These are phyloP conservation scores for Teleogryllus oceanicus DNA, from an alignment of 2,888 invertebrate species.

Conservation along the genomic window DNA sequence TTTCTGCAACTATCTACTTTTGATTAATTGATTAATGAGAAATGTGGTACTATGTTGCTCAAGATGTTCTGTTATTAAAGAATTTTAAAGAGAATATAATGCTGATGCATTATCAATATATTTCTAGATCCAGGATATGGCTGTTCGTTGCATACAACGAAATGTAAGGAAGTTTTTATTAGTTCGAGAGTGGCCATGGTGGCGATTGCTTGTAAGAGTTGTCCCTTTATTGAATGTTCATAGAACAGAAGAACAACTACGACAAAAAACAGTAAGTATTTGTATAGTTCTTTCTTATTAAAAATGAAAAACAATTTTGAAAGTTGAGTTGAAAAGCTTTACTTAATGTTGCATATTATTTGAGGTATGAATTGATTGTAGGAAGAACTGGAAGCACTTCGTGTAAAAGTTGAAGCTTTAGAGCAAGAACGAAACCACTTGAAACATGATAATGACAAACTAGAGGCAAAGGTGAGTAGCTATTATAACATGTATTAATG, in stretches of 20 bases:
- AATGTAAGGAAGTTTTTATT: slow-evolving; percentile 90
- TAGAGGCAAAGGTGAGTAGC: slow-evolving; percentile 82
- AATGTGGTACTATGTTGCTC: too few species aligned
- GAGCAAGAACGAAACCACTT: slow-evolving; percentile 80
- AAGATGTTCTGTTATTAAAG: too few species aligned
- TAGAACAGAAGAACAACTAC: slow-evolving; percentile 87
- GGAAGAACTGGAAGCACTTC: slow-evolving; percentile 82
- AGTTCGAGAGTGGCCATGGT: slow-evolving; percentile 96
- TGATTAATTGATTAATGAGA: too few species aligned
- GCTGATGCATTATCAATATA: too few species aligned
- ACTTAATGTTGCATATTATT: slow-evolving; percentile 38
- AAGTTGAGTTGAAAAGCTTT: slow-evolving; percentile 36
- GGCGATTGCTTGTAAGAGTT: slow-evolving; percentile 88
- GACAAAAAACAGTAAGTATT: slow-evolving; percentile 71
- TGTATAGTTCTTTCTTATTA: neutral
- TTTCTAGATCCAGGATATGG: slow-evolving; percentile 68
- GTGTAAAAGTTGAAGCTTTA: slow-evolving; percentile 77
- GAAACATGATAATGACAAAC: slow-evolving; percentile 83
- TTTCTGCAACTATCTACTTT: too few species aligned
- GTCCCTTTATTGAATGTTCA: slow-evolving; percentile 90
- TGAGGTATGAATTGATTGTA: slow-evolving; percentile 45
- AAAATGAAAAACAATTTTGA: slow-evolving; percentile 30
- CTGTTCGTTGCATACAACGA: slow-evolving; percentile 87
- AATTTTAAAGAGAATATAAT: too few species aligned
- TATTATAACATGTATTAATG: neutral